These are phyloP conservation scores for Drosophila maculinotata DNA, from an alignment of 2,888 invertebrate genomes.

Conservation along the genomic window DNA sequence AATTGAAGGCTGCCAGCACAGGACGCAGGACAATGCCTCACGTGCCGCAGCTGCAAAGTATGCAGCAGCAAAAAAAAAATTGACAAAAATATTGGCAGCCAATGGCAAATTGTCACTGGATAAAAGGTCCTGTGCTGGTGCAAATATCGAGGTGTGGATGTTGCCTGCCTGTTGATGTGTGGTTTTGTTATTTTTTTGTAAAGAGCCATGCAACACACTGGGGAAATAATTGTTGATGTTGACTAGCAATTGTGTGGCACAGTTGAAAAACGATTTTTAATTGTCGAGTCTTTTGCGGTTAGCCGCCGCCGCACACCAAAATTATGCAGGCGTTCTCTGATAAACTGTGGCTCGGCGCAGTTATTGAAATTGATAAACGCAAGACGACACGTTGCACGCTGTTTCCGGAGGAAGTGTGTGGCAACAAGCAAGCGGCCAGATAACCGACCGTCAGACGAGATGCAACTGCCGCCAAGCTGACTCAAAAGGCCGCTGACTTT, in stretches of 20 bases:
- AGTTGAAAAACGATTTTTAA: constrained; percentile 78
- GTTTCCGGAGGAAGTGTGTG: constrained; percentile 60
- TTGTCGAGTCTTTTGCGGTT: constrained; percentile 66
- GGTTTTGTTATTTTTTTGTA: constrained; percentile 70
- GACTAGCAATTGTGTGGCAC: constrained; percentile 63
- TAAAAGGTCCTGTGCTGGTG: constrained; percentile 29
- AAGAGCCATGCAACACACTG: constrained; percentile 44
- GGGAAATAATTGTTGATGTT: constrained; percentile 42
- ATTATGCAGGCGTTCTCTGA: constrained; percentile 55
- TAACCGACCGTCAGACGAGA: constrained; percentile 46
- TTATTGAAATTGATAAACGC: constrained; percentile 60
- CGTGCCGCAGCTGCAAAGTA: constrained; percentile 47
- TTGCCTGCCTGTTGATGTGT: constrained; percentile 78
- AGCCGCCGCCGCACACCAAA: constrained; percentile 12
- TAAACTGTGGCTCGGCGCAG: constrained; percentile 46
- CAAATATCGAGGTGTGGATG: constrained; percentile 44
- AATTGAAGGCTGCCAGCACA: constrained; percentile 78
- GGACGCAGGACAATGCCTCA: constrained; percentile 48
- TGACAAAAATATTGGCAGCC: constrained; percentile 69
- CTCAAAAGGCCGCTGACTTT: constrained; percentile 52
- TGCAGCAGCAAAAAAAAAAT: constrained; percentile 32
- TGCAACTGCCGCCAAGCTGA: constrained; percentile 53
- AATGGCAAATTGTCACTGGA: constrained; percentile 73
- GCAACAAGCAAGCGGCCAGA: constrained; percentile 33
- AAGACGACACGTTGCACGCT: constrained; percentile 49